Conservation (phyloP, 2,797 vertebrate genomes). For the Amniataba percoides region DNA sequence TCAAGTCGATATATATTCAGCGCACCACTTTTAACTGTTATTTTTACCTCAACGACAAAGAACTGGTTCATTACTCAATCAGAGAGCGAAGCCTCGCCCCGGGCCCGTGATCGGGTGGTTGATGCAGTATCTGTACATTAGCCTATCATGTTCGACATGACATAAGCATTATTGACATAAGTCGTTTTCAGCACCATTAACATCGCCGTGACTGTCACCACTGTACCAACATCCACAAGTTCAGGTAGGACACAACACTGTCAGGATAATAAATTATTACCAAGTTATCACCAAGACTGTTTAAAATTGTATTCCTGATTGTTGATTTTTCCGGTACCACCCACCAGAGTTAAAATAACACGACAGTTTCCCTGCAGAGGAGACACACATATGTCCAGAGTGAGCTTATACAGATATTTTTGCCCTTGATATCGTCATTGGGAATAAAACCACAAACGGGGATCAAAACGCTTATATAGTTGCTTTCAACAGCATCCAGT, state of each 20-base stretch:
- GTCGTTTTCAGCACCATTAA: constrained; percentile 76
- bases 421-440: neutral
- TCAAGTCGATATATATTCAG: constrained; percentile 75
- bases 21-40: constrained; percentile 65
- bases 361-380: constrained; percentile 14
- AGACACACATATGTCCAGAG: neutral
- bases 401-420: constrained; percentile 1
- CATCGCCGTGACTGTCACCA: constrained; percentile 49
- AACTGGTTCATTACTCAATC: constrained; percentile 51
- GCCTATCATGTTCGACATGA: constrained; percentile 62
- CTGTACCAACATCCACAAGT: constrained; percentile 48
- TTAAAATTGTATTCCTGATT: constrained; percentile 27
- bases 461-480: constrained; percentile 19
- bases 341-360: constrained; percentile 11
- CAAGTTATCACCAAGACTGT: constrained; percentile 6
- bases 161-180: constrained; percentile 50
- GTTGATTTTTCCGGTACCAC: neutral
- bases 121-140: constrained; percentile 67
- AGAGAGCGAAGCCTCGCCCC: constrained; percentile 29
- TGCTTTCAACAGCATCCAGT: constrained; percentile 16
- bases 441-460: constrained; percentile 9
- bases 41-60: constrained; percentile 64
- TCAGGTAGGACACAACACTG: constrained; percentile 49
- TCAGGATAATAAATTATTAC: constrained; percentile 11
- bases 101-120: constrained; percentile 36